Conservation (phyloP, 2,888 invertebrate species). For the Caenorhabditis becei region DNA sequence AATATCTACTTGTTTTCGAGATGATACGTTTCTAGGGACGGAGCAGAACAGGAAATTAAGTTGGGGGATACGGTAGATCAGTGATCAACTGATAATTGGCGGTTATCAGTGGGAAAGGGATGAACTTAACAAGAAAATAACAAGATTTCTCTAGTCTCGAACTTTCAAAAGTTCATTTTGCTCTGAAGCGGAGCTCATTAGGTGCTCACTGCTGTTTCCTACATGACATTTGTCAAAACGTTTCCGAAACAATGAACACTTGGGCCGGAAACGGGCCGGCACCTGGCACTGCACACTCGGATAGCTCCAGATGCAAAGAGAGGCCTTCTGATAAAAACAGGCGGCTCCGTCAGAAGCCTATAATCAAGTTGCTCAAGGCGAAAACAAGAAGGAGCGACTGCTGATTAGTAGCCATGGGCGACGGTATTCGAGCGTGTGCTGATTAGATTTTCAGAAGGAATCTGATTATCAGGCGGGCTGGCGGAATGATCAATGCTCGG, state of each 20-base stretch:
- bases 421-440: slow-evolving; percentile 21
- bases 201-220: no score
- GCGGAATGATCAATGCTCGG: no score
- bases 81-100: no score
- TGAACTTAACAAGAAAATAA: no score
- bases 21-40: slow-evolving; percentile 40
- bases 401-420: slow-evolving; percentile 37
- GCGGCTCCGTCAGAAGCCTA: slow-evolving; percentile 2
- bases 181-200: no score
- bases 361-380: slow-evolving; percentile 28
- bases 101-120: not conserved
- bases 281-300: not conserved
- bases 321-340: slow-evolving; percentile 5
- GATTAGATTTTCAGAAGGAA: slow-evolving; percentile 13
- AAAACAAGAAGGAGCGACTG: slow-evolving; percentile 18
- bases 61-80: no score
- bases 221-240: no score
- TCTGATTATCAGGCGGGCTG: no score
- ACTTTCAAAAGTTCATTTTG: no score
- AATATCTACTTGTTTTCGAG: not conserved
- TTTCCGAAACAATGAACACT: no score
- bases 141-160: no score
- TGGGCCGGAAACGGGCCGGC: no score
- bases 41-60: not conserved
- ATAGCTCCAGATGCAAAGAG: not conserved